These are phyloP conservation scores for Chesias legatella DNA, from an alignment of 2,888 invertebrate genomes.

Conservation along the genomic window DNA sequence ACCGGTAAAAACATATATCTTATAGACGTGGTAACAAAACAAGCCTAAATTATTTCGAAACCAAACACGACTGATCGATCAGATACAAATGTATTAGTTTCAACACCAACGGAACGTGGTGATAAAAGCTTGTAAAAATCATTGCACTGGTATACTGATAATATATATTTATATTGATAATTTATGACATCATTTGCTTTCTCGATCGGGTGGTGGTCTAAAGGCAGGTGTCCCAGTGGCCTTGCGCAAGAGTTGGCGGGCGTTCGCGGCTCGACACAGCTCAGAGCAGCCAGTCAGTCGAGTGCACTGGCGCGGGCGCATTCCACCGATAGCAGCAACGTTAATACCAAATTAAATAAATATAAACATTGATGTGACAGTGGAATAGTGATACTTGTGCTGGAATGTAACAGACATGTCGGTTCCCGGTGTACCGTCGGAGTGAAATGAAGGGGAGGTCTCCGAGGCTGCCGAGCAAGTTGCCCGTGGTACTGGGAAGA, in stretches of 20 bases:
- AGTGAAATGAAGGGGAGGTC: conserved; percentile 69
- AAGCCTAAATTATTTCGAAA: too few relatives aligned
- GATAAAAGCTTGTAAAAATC: conserved; percentile 1
- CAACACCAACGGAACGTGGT: neutral
- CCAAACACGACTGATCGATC: too few relatives aligned
- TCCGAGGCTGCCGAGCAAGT: conserved; percentile 45
- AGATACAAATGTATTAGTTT: too few relatives aligned
- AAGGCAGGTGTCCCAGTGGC: conserved; percentile 49
- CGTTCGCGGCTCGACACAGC: conserved; percentile 21
- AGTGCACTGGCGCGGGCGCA: conserved; percentile 41
- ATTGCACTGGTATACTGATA: conserved; percentile 36
- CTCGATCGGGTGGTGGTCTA: conserved; percentile 42
- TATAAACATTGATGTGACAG: conserved; percentile 26
- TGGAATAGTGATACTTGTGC: conserved; percentile 16
- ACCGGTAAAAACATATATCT: too few relatives aligned
- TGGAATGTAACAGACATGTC: conserved; percentile 31
- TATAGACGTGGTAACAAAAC: too few relatives aligned
- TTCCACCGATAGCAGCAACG: conserved; percentile 15
- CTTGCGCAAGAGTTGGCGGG: conserved; percentile 54
- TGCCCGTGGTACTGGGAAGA: conserved; percentile 75
- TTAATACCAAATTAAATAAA: conserved; percentile 9
- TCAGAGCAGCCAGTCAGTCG: conserved; percentile 34
- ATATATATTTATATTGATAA: conserved; percentile 41
- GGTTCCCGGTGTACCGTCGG: conserved; percentile 28
- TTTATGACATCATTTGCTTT: conserved; percentile 55